These are phyloP conservation scores for Piscicola geometra DNA, from an alignment of 2,888 invertebrate genomes.

Conservation along the genomic window DNA sequence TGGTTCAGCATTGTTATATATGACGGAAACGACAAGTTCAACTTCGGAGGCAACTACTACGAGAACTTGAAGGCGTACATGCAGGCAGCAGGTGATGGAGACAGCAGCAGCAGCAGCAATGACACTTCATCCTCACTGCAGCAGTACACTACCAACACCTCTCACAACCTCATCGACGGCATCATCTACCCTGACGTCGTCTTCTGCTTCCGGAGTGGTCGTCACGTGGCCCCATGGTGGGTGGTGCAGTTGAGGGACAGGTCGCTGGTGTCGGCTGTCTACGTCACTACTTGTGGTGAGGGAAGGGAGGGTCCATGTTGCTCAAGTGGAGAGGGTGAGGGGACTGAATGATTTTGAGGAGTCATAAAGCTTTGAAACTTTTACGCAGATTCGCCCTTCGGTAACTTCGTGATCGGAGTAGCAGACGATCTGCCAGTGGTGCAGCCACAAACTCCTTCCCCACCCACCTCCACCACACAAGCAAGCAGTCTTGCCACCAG, in stretches of 20 bases:
- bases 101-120: not conserved
- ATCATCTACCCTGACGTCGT: not conserved
- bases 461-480: no score
- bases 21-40: not conserved
- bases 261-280: constrained; percentile 13
- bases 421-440: constrained; percentile 7
- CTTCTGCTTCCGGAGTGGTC: not conserved
- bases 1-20: not conserved
- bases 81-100: not conserved
- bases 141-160: not conserved
- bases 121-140: no score
- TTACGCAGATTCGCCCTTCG: constrained; percentile 13
- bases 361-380: no score
- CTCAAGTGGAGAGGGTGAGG: no score
- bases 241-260: constrained; percentile 13
- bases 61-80: not conserved
- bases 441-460: not conserved
- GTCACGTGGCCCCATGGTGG: constrained; percentile 20
- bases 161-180: constrained; percentile 15
- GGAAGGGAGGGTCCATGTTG: no score
- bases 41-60: not conserved
- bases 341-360: no score
- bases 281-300: constrained; percentile 29
- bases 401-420: constrained; percentile 21
- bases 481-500: no score